Evolutionary conservation across 2,888 invertebrate genomes (phyloP).

Genomic region (Tetanocera ferruginea): DNA sequence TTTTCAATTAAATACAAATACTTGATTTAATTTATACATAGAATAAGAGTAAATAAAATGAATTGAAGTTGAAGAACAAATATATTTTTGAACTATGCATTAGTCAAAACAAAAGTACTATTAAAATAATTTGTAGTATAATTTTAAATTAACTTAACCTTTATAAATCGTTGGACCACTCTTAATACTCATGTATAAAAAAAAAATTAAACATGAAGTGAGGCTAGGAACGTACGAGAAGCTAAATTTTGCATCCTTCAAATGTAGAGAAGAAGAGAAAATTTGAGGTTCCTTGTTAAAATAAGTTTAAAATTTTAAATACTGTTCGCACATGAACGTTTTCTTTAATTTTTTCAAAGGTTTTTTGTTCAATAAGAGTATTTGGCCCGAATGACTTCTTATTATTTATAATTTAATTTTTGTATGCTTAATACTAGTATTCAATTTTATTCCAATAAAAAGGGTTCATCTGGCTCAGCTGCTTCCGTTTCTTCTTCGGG

Average conservation of each 20-base stretch:
- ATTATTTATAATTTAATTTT: background rate
- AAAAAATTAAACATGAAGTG: too few relatives aligned
- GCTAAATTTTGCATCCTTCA: too few relatives aligned
- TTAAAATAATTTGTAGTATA: background rate
- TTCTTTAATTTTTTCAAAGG: background rate
- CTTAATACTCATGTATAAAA: too few relatives aligned
- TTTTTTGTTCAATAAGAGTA: background rate
- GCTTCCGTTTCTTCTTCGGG: slow-evolving; percentile 42
- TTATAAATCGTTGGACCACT: too few relatives aligned
- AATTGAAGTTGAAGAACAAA: background rate
- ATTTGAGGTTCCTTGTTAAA: too few relatives aligned
- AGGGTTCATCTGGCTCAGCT: slow-evolving; percentile 50
- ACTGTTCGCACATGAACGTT: background rate
- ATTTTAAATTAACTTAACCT: too few relatives aligned
- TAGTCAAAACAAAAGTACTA: background rate
- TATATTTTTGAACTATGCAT: slow-evolving; percentile 9
- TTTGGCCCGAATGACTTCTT: background rate
- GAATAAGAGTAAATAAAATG: background rate
- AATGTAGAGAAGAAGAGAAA: too few relatives aligned
- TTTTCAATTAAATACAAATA: background rate
- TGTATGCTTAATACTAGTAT: background rate
- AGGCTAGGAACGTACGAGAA: too few relatives aligned
- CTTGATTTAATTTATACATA: slow-evolving; percentile 7
- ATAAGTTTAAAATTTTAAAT: too few relatives aligned
- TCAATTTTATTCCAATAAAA: slow-evolving; percentile 47